Conservation (phyloP, 2,888 invertebrate genomes). For the Apomyelois bistriatella region DNA sequence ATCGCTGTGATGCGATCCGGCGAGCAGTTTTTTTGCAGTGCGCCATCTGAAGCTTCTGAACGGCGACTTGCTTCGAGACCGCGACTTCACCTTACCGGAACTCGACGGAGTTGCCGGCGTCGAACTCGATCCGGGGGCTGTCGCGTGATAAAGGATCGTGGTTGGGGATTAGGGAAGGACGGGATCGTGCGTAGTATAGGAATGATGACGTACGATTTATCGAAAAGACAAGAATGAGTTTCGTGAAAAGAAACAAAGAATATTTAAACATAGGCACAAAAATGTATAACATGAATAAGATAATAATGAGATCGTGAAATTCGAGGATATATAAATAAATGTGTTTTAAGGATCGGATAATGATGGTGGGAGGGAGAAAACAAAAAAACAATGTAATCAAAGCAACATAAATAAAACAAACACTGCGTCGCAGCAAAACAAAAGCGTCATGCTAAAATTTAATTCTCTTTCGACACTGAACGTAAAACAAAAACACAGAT, state of each 20-base stretch:
- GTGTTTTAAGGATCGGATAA: conserved; percentile 16
- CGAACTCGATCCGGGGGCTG: conserved; percentile 67
- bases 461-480: conserved; percentile 24
- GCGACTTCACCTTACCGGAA: conserved; percentile 87
- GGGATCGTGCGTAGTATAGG: conserved; percentile 15
- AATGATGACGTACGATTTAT: not conserved
- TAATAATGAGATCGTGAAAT: too few species aligned
- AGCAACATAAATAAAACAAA: conserved; percentile 67
- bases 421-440: conserved; percentile 67
- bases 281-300: not conserved
- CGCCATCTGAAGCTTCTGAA: conserved; percentile 96
- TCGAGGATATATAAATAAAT: conserved; percentile 14
- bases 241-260: not conserved
- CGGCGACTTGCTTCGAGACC: conserved; percentile 95
- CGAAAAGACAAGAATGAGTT: not conserved
- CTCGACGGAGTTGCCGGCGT: conserved; percentile 69
- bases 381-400: conserved; percentile 64
- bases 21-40: conserved; percentile 85
- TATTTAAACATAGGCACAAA: not conserved
- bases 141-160: conserved; percentile 31
- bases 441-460: conserved; percentile 54
- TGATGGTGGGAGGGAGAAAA: conserved; percentile 35
- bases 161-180: conserved; percentile 24
- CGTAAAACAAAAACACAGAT: conserved; percentile 59
- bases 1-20: conserved; percentile 87